phyloP scores from a whole-genome alignment of 64 coral and sea anemone species.

The Orbicella faveolata region DNA sequence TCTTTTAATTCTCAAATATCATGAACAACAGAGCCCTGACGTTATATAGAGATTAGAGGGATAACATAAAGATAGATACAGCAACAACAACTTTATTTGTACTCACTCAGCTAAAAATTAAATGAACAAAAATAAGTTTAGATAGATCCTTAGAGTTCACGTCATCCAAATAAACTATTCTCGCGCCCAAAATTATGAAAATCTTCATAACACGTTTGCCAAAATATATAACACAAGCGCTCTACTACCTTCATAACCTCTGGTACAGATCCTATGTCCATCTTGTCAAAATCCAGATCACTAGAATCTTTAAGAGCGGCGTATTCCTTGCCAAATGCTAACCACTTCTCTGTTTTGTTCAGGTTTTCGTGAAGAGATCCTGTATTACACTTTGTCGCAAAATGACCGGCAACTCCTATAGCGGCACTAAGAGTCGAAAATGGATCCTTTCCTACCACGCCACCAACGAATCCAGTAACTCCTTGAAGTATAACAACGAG shows the following conservation, averaged over 20 bases:
- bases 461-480: background rate
- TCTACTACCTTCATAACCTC: background rate
- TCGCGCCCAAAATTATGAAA: no score
- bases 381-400: background rate
- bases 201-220: no score
- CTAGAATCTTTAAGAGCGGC: background rate
- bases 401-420: background rate
- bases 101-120: no score
- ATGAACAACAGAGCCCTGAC: no score
- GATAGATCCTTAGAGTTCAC: no score
- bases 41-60: no score
- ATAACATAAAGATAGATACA: no score
- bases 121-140: no score
- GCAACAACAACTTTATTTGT: no score
- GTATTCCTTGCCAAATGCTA: conserved; percentile 1
- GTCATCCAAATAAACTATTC: no score
- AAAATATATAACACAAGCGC: background rate
- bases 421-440: background rate
- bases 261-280: background rate
- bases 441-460: background rate
- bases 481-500: conserved; percentile 7
- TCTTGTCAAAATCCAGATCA: conserved; percentile 9
- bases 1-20: no score
- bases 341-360: background rate
- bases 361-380: background rate